Base-by-base conservation (phyloP, 2,113 vertebrate species). In the Lipophrys pholis region DNA sequence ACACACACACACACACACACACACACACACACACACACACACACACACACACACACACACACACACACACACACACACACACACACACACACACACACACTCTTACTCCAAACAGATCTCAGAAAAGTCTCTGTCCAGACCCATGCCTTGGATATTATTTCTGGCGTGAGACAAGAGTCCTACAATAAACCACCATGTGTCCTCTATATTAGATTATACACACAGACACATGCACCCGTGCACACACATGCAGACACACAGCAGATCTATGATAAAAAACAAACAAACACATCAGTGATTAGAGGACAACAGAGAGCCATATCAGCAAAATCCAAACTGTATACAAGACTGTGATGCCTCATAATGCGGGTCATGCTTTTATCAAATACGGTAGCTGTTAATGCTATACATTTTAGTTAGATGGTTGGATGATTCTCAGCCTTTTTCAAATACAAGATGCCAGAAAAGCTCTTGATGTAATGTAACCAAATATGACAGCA, bases 341-440 rank as follows among this genome's bases (percentile, higher is more conserved):
- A 76, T 61, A 54, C 36, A 17, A 53, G 51, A 17, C 3, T 11
- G 60, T 54, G 40, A 68, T 59, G 65, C 55, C 30, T n/a, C 48
- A 51, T 12, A 68, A 75, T 75, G 61, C 75, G 52, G 52, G 67
- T 52, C 70, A 75, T 7, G 50, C 48, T 16, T 60, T 62, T 43
- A 76, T 71, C 40, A 49, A 53, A 64, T 46, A 51, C 21, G 43
- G 58, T 54, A 56, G 50, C 50, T 69, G 56, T 60, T 7, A n/a
- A 30, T 46, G 46, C 63, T 68, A 57, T 43, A 42, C 48, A 63
- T 59, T 45, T 75, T 12, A 46, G 11, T 8, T 55, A 12, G 16
- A 38, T 59, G 43, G 60, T 2, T 6, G 40, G 9, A 35, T 69
- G 17, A 64, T 55, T 8, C 38, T 5, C 39, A 51, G 39, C 40